Evolutionary conservation across 92 coral and sea anemone species (phyloP).

Genomic region (Palythoa heliodiscus): DNA sequence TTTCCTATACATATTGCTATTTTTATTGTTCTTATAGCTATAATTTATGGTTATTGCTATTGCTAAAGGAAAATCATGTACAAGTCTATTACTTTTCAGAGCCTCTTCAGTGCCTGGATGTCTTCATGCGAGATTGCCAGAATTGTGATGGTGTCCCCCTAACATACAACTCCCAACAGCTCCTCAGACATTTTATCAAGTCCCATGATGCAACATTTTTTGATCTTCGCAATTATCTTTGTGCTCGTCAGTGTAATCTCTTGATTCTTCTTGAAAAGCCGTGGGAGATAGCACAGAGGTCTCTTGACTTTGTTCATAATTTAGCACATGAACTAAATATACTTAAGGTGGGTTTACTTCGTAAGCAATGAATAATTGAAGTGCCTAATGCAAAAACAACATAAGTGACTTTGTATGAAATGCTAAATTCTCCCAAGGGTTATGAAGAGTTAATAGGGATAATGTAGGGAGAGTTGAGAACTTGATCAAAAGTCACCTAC

Average conservation of each 20-base stretch:
- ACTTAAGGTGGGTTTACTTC: constrained; percentile 59
- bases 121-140: constrained; percentile 80
- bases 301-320: constrained; percentile 88
- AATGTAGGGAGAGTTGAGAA: too few species aligned
- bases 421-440: too few species aligned
- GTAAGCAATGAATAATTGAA: too few species aligned
- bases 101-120: constrained; percentile 75
- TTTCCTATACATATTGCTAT: too few species aligned
- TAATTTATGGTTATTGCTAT: neutral
- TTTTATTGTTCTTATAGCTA: neutral
- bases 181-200: constrained; percentile 72
- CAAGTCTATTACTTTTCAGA: constrained; percentile 49
- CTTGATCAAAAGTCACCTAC: too few species aligned
- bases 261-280: constrained; percentile 73
- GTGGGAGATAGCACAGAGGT: constrained; percentile 89
- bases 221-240: constrained; percentile 91
- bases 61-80: neutral
- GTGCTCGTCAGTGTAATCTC: constrained; percentile 89
- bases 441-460: too few species aligned
- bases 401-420: too few species aligned
- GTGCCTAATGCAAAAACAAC: too few species aligned
- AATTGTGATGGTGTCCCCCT: constrained; percentile 94
- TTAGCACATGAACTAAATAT: constrained; percentile 80
- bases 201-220: constrained; percentile 83
- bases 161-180: constrained; percentile 68